Evolutionary conservation across 2,888 invertebrate genomes (phyloP).

Genomic region (Trichopria drosophilae): DNA sequence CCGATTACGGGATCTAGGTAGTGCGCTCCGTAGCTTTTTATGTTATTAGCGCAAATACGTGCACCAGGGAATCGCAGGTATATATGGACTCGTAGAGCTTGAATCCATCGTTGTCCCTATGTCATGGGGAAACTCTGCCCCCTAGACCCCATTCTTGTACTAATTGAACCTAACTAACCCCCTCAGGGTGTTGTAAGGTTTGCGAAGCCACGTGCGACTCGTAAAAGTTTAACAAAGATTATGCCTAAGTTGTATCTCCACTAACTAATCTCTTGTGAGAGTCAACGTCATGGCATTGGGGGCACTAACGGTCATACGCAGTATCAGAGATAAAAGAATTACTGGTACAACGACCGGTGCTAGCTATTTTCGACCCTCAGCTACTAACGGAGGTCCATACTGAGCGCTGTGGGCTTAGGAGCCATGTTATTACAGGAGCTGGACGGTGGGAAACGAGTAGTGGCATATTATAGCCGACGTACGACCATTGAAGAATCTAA

Average conservation of each 20-base stretch:
- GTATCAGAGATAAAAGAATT: no score
- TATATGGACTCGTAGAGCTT: no score
- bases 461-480: conserved; percentile 31
- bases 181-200: no score
- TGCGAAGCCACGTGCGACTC: conserved; percentile 6
- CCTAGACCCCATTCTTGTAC: no score
- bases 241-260: conserved; percentile 1
- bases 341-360: not conserved
- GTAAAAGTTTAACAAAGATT: no score
- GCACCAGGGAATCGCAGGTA: no score
- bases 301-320: not conserved
- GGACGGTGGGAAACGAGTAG: not conserved
- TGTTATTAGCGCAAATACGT: no score
- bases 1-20: no score
- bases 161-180: no score
- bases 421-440: not conserved
- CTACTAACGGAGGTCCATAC: conserved; percentile 5
- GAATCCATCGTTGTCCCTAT: no score
- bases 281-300: not conserved
- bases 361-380: not conserved
- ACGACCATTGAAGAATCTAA: conserved; percentile 10
- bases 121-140: no score
- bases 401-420: conserved; percentile 2
- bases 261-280: not conserved
- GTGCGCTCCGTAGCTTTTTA: no score